A percentile compares a stretch with the other conserved stretches of the same genome.
These are phyloP conservation scores for Acridotheres tristis DNA, from an alignment of 2,797 vertebrate genomes.

Conservation along the genomic window DNA sequence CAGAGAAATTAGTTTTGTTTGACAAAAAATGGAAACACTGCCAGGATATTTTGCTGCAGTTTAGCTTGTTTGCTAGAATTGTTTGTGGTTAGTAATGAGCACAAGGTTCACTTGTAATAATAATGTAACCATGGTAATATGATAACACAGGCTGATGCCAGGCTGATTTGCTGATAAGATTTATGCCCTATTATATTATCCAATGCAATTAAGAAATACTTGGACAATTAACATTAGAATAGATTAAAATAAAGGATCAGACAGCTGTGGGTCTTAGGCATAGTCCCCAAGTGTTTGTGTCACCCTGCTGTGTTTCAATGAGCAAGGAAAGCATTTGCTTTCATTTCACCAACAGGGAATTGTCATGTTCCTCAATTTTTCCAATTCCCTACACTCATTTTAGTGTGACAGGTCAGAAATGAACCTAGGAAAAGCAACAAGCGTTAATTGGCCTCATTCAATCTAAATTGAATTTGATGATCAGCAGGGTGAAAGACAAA, in stretches of 20 bases:
- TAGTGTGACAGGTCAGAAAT: constrained; percentile 1
- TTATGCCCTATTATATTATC: constrained; percentile 32
- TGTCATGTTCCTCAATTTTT: neutral
- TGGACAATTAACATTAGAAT: constrained; percentile 42
- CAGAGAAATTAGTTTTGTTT: neutral
- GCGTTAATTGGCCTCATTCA: neutral
- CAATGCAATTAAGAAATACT: constrained; percentile 54
- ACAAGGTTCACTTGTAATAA: constrained; percentile 51
- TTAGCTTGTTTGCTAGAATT: constrained; percentile 41
- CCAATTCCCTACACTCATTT: neutral
- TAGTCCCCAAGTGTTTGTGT: neutral
- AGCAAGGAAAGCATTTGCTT: constrained; percentile 17
- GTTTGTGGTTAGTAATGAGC: constrained; percentile 49
- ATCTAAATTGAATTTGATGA: neutral
- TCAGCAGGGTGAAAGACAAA: neutral
- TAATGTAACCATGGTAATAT: constrained; percentile 64
- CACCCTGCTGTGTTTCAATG: neutral
- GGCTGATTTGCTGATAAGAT: constrained; percentile 48
- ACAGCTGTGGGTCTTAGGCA: constrained; percentile 27
- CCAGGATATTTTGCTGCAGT: constrained; percentile 41
- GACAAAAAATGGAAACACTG: neutral
- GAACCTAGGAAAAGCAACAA: neutral
- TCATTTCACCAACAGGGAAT: neutral
- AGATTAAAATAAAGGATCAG: constrained; percentile 43
- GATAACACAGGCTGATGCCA: constrained; percentile 27